Base-by-base conservation (phyloP, 1,140 invertebrate species). In the Achroia grisella region DNA sequence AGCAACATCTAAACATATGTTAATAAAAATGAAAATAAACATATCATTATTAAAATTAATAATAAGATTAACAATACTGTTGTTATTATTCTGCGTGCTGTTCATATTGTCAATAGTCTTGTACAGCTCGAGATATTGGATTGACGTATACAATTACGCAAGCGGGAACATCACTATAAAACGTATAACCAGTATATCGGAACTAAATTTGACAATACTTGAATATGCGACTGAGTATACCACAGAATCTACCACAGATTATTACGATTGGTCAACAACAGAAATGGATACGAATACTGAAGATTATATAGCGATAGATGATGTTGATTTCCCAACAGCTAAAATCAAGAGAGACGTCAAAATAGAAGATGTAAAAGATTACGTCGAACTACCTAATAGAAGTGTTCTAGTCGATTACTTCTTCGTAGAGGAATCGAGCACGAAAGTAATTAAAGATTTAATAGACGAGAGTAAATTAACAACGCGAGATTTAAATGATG, bases 91-190 rank as follows among this genome's bases (percentile, higher is more conserved):
- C 8, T 70, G 78, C 2, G 46, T 69, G 29, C 13, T 79, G 12
- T 71, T 70, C 17, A 54, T 83, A 30, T 61, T 83, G 50, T 65
- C 67, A 9, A 39, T 62, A 2, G 41, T 71, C 10, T 33, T 83
- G 11, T 83, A 78, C 33, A 81, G 77, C 52, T 48, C 59, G 0
- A 67, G 56, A 42, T 83, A 74, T 47, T 83, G 79, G 79, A 68
- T 66, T 0, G 77, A 83, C 54, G 46, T 83, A 1, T 74, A 81
- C 12, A 78, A 66, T 36, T 84, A 81, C 47, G 56, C 78, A 3
- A 74, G 70, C 28, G 67, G 75, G 1, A 78, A 84, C 54, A 74
- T 84, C 27, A 84, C 77, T 2, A 81, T 84, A 10, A 79, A 64
- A 52, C 52, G 67, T 11, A 84, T 83, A 49, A 70, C 75, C 2